Evolutionary conservation across 2,888 invertebrate species (phyloP).

Genomic region (Adelphocoris suturalis): DNA sequence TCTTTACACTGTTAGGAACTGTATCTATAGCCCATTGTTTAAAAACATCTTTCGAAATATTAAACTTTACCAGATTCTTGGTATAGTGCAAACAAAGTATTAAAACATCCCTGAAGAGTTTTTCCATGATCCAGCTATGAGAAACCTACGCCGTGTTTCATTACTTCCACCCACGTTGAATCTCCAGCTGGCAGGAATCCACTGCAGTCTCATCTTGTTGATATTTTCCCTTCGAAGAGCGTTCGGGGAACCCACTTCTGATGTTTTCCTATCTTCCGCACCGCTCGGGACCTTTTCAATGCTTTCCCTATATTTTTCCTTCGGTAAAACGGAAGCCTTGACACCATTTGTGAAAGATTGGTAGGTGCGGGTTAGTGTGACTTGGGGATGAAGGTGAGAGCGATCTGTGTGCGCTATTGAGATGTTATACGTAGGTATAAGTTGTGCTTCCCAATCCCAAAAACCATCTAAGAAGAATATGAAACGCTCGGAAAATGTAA

Average conservation of each 20-base stretch:
- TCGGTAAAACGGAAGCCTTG: not conserved
- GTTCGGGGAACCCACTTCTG: not conserved
- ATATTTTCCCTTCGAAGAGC: not conserved
- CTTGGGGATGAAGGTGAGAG: too few species aligned
- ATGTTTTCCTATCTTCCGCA: not conserved
- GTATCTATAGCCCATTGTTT: too few species aligned
- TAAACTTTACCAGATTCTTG: too few species aligned
- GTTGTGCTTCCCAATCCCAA: too few species aligned
- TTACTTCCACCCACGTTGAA: not conserved
- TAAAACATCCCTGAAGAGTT: too few species aligned
- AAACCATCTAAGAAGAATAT: too few species aligned
- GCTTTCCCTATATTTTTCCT: slow-evolving; percentile 3
- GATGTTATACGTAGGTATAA: too few species aligned
- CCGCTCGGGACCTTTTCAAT: slow-evolving; percentile 3
- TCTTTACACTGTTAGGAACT: too few species aligned
- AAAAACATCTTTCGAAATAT: too few species aligned
- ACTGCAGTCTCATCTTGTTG: slow-evolving; percentile 18
- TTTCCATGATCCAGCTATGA: not conserved
- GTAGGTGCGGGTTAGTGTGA: not conserved
- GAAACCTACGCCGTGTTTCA: not conserved
- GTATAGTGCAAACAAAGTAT: too few species aligned
- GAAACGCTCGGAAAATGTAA: too few species aligned
- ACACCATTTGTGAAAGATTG: not conserved
- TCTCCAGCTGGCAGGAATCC: not conserved
- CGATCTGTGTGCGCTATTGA: too few species aligned